These are phyloP conservation scores for Okapia johnstoni DNA, from an alignment of 2,113 vertebrate species.

Conservation along the genomic window DNA sequence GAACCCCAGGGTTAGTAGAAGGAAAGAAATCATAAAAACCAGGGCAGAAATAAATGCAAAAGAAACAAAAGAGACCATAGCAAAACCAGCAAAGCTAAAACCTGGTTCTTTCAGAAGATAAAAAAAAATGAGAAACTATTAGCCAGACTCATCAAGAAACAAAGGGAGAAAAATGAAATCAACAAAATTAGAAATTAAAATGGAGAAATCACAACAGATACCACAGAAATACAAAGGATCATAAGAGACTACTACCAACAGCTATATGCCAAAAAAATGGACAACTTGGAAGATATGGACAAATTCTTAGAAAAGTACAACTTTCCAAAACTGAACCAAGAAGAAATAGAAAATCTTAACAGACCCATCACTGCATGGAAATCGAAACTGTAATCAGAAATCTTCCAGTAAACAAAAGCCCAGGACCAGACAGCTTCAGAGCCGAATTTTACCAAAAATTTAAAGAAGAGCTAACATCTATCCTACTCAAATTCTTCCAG, in stretches of 20 bases:
- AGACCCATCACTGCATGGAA: neutral
- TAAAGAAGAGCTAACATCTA: neutral
- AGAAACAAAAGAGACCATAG: neutral
- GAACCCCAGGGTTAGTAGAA: neutral
- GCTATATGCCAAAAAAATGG: neutral
- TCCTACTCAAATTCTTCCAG: neutral
- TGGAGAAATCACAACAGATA: neutral
- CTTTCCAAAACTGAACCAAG: neutral
- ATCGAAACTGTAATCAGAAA: neutral
- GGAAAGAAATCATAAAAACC: neutral
- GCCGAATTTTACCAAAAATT: neutral
- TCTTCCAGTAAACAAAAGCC: neutral
- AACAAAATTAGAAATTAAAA: neutral
- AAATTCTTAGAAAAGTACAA: neutral
- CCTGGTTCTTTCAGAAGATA: neutral
- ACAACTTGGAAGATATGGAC: neutral
- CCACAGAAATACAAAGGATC: neutral
- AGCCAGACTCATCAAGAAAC: neutral
- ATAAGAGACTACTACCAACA: neutral
- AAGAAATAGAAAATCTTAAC: neutral
- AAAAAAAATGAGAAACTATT: neutral
- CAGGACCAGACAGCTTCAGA: neutral
- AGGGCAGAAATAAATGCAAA: neutral
- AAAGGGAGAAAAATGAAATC: neutral
- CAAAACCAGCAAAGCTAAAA: neutral